phyloP scores from a whole-genome alignment of 30 jellyfish, hydroid and myxozoan genomes.

The Turritopsis rubra region DNA sequence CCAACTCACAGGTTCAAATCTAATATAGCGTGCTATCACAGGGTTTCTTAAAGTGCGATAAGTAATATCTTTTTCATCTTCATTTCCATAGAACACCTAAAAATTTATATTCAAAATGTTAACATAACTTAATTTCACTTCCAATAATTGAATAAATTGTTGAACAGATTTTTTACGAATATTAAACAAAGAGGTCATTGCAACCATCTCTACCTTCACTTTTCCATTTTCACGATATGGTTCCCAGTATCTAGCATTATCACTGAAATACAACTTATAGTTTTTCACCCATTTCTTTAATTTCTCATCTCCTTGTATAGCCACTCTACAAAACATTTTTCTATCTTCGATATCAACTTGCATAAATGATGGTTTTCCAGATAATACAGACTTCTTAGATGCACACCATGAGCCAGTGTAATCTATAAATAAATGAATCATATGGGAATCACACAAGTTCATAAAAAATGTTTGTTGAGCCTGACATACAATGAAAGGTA shows the following conservation, averaged over 20 bases:
- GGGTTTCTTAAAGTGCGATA: conserved; percentile 61
- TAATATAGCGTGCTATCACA: conserved; percentile 57
- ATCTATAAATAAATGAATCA: conserved; percentile 32
- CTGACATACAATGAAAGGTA: not conserved
- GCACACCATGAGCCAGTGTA: conserved; percentile 88
- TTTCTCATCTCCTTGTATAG: conserved; percentile 56
- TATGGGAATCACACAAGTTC: not conserved
- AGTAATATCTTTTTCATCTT: conserved; percentile 73
- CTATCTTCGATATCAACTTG: conserved; percentile 63
- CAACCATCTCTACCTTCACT: conserved; percentile 91
- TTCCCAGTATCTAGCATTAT: conserved; percentile 79
- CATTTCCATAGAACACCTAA: conserved; percentile 72
- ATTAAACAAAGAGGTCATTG: too few relatives aligned
- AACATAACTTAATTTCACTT: not conserved
- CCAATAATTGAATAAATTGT: not conserved
- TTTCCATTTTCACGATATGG: conserved; percentile 70
- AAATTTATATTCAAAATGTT: not conserved
- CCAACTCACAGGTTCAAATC: conserved; percentile 80
- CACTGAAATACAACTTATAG: conserved; percentile 52
- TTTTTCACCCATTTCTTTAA: conserved; percentile 59
- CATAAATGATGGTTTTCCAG: conserved; percentile 49
- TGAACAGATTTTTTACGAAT: too few relatives aligned
- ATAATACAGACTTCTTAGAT: conserved; percentile 27
- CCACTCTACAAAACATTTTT: conserved; percentile 65
- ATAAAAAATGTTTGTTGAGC: not conserved